phyloP scores from a whole-genome alignment of 2,888 invertebrate species.

The Tetanocera ferruginea region DNA sequence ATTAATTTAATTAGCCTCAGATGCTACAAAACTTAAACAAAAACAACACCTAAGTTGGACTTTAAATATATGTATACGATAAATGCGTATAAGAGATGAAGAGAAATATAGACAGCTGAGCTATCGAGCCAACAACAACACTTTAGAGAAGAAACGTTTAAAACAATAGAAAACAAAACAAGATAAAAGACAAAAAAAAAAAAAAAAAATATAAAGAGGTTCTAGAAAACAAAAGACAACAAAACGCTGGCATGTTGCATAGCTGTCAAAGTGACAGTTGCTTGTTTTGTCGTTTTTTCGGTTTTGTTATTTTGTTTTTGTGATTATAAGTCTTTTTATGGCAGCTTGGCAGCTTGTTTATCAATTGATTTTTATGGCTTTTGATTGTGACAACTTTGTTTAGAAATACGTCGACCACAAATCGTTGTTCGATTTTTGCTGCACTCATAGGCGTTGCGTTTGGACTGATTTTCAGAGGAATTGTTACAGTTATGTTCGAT shows the following conservation, averaged over 20 bases:
- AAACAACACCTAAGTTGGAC: background rate
- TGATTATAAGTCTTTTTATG: background rate
- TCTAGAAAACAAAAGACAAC: conserved; percentile 4
- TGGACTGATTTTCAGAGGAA: too few species aligned
- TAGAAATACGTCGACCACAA: background rate
- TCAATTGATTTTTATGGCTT: conserved; percentile 33
- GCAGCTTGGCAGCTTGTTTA: conserved; percentile 22
- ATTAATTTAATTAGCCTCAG: conserved; percentile 20
- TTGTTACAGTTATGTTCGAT: background rate
- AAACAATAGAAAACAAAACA: background rate
- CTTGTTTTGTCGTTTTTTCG: background rate
- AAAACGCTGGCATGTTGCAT: background rate
- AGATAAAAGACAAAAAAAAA: background rate
- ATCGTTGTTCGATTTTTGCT: too few species aligned
- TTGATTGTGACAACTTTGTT: conserved; percentile 32
- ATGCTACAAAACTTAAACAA: background rate
- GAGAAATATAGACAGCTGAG: background rate
- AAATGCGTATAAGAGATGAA: background rate
- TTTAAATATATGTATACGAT: background rate
- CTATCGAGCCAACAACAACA: background rate
- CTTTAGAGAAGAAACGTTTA: background rate
- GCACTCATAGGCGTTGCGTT: too few species aligned
- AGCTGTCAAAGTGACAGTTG: conserved; percentile 19
- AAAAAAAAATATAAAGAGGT: too few species aligned
- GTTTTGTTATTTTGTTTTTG: too few species aligned